Evolutionary conservation across 1,140 invertebrate species (phyloP), one percentile per base, ranked within the genome.

Genomic region (Ladona fulva): DNA sequence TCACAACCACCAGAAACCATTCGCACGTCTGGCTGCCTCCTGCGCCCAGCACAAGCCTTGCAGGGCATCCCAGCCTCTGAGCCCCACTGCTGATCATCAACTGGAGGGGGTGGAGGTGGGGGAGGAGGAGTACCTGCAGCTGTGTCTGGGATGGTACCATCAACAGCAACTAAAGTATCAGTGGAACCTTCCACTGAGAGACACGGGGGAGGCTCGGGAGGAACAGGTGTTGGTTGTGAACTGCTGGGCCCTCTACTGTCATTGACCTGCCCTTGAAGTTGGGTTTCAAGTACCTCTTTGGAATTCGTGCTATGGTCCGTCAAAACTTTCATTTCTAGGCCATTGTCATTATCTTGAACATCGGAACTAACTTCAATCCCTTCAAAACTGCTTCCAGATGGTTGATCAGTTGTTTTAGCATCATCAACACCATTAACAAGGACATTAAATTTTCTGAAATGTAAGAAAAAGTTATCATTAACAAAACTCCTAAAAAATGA

Each of bases 111-210:
- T 24, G 24, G 74, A 6, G 24, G 74, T 24, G 37, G 74, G 1
- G 24, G 24, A 19, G 74, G 74, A 8, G 74, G 37, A 5, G 24
- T 74, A 25, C 29, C 74, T 0, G 74, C 42, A 14, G 73, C 37
- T 37, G 78, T 80, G 7, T 78, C 76, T 42, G 66, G n/a, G 73
- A 74, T 75, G 19, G 76, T 29, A 77, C 77, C 73, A 75, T 77
- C 77, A 24, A 78, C 78, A 77, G 75, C 73, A n/a, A 86, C 86
- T 22, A 87, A 74, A 29, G 85, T 86, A 78, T 87, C 86, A 25
- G 86, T 87, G 1, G 86, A 88, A 80, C 87, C 87, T 66, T 87
- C 86, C 25, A 85, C 85, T 14, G 86, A 86, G 12, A 83, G 83
- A 19, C 24, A 25, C 16, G 74, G 74, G 24, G 74, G 74, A 75